Evolutionary conservation across 2,797 vertebrate genomes (phyloP).

Genomic region (Myotis myotis): DNA sequence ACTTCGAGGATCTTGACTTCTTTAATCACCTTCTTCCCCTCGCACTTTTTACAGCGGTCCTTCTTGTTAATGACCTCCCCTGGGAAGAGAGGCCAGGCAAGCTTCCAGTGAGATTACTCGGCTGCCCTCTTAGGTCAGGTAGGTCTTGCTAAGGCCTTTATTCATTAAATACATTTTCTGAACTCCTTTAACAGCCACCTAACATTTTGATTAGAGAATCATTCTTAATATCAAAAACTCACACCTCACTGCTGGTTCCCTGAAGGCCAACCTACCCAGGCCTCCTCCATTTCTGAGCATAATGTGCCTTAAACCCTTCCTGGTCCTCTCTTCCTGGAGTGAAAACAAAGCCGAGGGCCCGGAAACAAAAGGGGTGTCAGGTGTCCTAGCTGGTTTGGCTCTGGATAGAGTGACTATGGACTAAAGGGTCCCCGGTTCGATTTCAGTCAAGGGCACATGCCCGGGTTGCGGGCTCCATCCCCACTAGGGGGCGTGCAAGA

Average conservation of each 20-base stretch:
- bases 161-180: neutral
- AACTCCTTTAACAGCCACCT: neutral
- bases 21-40: slow-evolving; percentile 98
- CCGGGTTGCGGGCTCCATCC: no score
- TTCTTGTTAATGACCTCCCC: slow-evolving; percentile 99
- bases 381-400: neutral
- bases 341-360: neutral
- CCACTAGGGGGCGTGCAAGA: no score
- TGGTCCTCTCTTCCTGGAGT: neutral
- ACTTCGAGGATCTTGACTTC: slow-evolving; percentile 99
- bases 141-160: neutral
- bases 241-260: neutral
- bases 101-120: neutral
- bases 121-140: neutral
- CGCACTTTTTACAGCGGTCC: slow-evolving; percentile 99
- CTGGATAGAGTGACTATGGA: neutral
- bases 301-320: neutral
- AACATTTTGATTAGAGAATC: neutral
- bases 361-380: neutral
- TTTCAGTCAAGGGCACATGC: no score
- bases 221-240: neutral
- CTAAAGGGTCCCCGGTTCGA: no score
- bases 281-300: neutral
- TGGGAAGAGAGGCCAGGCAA: slow-evolving; percentile 77
- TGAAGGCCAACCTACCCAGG: neutral